These are phyloP conservation scores for Chromoteleia sp. DNA, from an alignment of 2,888 invertebrate species.

Conservation along the genomic window DNA sequence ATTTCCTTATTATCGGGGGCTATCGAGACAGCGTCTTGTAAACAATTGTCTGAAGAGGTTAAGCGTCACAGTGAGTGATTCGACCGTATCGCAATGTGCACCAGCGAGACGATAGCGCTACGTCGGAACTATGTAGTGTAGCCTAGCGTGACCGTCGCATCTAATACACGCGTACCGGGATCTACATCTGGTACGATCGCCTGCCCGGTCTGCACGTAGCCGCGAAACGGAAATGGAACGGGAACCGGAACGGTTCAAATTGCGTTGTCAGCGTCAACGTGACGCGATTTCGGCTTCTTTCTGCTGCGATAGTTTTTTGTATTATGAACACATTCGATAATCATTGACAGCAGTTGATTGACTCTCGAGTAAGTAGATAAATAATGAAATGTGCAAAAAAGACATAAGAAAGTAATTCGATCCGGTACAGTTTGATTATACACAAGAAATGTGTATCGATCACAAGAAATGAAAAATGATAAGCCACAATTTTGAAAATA, in stretches of 20 bases:
- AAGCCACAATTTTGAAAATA: no score
- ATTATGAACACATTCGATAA: no score
- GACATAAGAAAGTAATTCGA: no score
- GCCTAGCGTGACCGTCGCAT: conserved; percentile 73
- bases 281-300: no score
- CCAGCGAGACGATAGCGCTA: conserved; percentile 73
- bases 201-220: conserved; percentile 86
- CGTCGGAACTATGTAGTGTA: conserved; percentile 70
- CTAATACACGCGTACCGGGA: conserved; percentile 68
- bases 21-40: conserved; percentile 67
- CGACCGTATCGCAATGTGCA: conserved; percentile 74
- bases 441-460: no score
- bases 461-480: no score
- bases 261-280: background rate
- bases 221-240: conserved; percentile 87
- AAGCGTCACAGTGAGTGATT: conserved; percentile 75
- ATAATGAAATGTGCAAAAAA: no score
- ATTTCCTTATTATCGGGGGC: conserved; percentile 59
- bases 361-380: no score
- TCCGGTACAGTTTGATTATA: no score
- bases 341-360: no score
- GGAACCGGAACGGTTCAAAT: conserved; percentile 70
- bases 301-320: no score
- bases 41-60: conserved; percentile 73
- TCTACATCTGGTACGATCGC: conserved; percentile 57